A percentile compares a stretch with the other conserved stretches of the same genome.
Evolutionary conservation across 1,140 invertebrate genomes (phyloP).

Genomic region (Orchestia grillus): DNA sequence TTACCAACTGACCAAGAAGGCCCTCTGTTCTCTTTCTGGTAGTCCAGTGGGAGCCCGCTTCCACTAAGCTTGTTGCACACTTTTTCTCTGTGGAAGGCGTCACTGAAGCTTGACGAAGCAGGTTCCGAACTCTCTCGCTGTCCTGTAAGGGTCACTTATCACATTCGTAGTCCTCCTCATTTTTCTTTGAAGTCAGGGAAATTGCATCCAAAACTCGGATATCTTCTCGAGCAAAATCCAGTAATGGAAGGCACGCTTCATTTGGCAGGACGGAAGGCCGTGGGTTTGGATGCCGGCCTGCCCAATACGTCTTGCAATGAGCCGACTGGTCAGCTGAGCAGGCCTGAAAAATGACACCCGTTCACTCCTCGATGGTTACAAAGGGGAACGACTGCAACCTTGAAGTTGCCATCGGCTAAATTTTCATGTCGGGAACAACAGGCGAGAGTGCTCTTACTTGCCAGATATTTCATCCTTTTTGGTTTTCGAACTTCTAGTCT

Average conservation of each 20-base stretch:
- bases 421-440: not conserved
- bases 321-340: not conserved
- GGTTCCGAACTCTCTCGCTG: not conserved
- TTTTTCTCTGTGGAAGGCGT: not conserved
- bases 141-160: not conserved
- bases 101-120: not conserved
- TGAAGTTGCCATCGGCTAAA: not conserved
- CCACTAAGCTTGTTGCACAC: too few relatives aligned
- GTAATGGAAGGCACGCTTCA: conserved; percentile 6
- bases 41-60: too few relatives aligned
- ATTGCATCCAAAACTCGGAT: not conserved
- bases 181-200: not conserved
- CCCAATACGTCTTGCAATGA: not conserved
- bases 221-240: not conserved
- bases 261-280: not conserved
- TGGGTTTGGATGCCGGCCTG: not conserved
- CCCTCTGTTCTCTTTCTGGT: too few relatives aligned
- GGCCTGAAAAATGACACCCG: not conserved
- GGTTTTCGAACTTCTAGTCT: not conserved
- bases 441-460: not conserved
- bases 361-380: not conserved
- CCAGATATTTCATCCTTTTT: not conserved
- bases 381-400: not conserved
- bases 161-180: not conserved
- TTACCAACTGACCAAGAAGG: too few relatives aligned